A percentile compares a stretch with the other conserved stretches of the same genome.
phyloP scores from a whole-genome alignment of 2,888 invertebrate species.

The Erpobdella octoculata region DNA sequence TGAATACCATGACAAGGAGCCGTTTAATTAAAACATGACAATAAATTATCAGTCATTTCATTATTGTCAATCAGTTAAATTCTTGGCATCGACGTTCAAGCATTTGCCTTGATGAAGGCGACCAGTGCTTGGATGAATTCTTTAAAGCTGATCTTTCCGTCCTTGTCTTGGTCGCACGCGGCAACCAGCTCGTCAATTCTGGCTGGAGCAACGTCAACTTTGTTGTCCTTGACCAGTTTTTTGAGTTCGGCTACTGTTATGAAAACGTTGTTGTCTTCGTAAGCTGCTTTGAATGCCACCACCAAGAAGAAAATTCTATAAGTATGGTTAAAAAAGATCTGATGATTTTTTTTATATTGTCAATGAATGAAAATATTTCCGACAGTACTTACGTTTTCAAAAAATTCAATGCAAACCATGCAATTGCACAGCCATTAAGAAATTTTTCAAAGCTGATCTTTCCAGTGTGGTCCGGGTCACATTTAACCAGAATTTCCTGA shows the following conservation, averaged over 20 bases:
- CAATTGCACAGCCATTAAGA: not conserved
- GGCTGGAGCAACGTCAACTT: not conserved
- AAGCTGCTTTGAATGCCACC: not conserved
- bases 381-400: not conserved
- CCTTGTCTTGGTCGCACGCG: not conserved
- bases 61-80: too few species aligned
- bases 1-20: too few species aligned
- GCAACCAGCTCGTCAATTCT: not conserved
- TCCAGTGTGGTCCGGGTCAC: not conserved
- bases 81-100: too few species aligned
- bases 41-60: too few species aligned
- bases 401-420: too few species aligned
- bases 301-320: not conserved
- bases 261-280: not conserved
- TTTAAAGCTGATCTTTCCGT: not conserved
- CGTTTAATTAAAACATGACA: too few species aligned
- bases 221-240: not conserved
- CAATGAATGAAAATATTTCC: too few species aligned
- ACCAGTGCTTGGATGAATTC: not conserved
- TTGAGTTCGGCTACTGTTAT: not conserved
- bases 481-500: slow-evolving; percentile 1
- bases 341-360: too few species aligned
- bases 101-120: not conserved
- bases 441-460: not conserved
- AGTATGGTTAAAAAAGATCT: too few species aligned